These are phyloP conservation scores for Psophia crepitans DNA, from an alignment of 2,113 vertebrate species.

Conservation along the genomic window DNA sequence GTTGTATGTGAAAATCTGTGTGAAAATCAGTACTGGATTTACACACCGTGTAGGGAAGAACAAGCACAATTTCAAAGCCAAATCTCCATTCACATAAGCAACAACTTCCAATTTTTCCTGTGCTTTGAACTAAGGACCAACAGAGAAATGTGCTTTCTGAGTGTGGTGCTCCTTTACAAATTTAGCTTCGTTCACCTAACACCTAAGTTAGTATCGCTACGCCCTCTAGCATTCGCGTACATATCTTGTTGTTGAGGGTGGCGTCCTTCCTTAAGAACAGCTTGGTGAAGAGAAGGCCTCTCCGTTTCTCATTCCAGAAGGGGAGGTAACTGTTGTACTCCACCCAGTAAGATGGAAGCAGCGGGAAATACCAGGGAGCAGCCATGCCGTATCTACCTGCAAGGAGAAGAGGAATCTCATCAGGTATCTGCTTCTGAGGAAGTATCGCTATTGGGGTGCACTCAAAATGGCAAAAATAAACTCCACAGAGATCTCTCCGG, in stretches of 20 bases:
- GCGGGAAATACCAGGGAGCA: constrained; percentile 90
- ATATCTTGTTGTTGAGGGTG: constrained; percentile 70
- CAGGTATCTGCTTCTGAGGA: neutral
- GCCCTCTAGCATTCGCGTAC: constrained; percentile 55
- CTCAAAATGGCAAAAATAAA: neutral
- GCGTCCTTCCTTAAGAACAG: constrained; percentile 81
- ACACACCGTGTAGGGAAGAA: neutral
- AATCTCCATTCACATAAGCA: neutral
- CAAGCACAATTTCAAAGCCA: neutral
- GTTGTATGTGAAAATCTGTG: no score
- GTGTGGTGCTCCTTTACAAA: neutral
- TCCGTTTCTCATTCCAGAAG: constrained; percentile 54
- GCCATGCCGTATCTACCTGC: constrained; percentile 91
- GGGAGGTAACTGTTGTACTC: constrained; percentile 74
- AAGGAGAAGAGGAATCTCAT: neutral
- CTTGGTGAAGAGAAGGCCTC: constrained; percentile 82
- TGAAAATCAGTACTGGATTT: neutral
- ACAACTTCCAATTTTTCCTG: neutral
- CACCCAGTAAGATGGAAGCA: constrained; percentile 90
- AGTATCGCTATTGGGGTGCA: no score
- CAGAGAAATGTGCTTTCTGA: neutral
- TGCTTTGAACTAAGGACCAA: neutral
- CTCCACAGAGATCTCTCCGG: neutral
- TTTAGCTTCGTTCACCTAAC: neutral
- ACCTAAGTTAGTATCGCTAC: neutral